phyloP scores from a whole-genome alignment of 2,113 vertebrate species.

The Oncorhynchus kisutch region DNA sequence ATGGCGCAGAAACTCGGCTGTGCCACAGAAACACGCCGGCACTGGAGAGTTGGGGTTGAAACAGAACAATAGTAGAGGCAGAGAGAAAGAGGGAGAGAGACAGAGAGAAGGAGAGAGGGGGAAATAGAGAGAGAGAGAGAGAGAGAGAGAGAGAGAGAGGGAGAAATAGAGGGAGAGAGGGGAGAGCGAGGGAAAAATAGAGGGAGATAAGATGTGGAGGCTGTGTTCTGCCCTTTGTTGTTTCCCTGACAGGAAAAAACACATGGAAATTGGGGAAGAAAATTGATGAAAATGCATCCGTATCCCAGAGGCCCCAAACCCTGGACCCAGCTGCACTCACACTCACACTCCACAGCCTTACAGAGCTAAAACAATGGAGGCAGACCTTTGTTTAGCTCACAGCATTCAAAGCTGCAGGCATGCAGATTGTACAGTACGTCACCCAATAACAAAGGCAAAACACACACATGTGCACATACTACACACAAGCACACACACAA shows the following conservation, averaged over 20 bases:
- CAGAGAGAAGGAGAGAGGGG: not conserved
- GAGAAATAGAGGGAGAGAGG: not conserved
- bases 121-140: not conserved
- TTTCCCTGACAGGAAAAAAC: not conserved
- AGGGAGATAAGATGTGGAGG: slow-evolving; percentile 15
- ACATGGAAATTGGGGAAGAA: not conserved
- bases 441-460: not conserved
- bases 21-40: slow-evolving; percentile 23
- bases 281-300: not conserved
- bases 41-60: not conserved
- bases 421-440: not conserved
- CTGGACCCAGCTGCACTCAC: not conserved
- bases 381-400: not conserved
- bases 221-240: slow-evolving; percentile 28
- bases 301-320: not conserved
- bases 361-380: not conserved
- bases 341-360: not conserved
- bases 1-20: slow-evolving; percentile 24
- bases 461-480: not conserved
- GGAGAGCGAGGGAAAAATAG: not conserved
- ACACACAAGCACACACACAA: not conserved
- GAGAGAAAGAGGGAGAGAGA: not conserved
- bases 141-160: not conserved
- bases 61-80: slow-evolving; percentile 25
- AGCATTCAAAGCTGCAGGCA: not conserved